These are phyloP conservation scores for Indri indri DNA, from an alignment of 2,113 vertebrate genomes.

Conservation along the genomic window DNA sequence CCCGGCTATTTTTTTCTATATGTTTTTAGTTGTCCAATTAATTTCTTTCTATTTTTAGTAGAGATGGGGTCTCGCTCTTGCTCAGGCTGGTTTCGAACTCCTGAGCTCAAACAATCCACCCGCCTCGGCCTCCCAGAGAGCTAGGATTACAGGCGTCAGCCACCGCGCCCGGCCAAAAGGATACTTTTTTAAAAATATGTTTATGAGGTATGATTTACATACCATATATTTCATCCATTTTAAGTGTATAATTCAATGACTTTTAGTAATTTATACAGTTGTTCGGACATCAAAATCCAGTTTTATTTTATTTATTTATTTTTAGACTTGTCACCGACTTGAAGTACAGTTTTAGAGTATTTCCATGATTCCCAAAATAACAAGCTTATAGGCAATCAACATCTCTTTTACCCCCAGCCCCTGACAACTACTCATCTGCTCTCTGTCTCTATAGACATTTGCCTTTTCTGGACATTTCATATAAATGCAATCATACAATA, in stretches of 20 bases:
- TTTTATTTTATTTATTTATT: too few relatives aligned
- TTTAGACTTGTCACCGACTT: too few relatives aligned
- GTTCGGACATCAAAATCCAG: neutral
- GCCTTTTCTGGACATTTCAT: neutral
- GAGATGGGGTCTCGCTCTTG: too few relatives aligned
- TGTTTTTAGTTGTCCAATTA: too few relatives aligned
- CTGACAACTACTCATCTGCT: neutral
- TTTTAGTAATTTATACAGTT: neutral
- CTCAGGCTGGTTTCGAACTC: too few relatives aligned
- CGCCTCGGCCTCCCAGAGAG: too few relatives aligned
- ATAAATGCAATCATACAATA: neutral
- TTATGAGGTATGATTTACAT: neutral
- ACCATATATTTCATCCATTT: neutral
- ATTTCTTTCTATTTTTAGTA: too few relatives aligned
- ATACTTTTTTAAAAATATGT: neutral
- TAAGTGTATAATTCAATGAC: neutral
- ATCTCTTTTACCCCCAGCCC: neutral
- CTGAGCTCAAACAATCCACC: too few relatives aligned
- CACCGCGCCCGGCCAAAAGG: too few relatives aligned
- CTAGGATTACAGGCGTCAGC: too few relatives aligned
- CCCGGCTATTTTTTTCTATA: too few relatives aligned
- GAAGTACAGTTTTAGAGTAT: neutral
- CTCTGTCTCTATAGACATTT: neutral
- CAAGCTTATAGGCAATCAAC: neutral
- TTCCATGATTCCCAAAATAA: neutral